A percentile compares a stretch with the other conserved stretches of the same genome.
Evolutionary conservation across 2,113 vertebrate species (phyloP).

Genomic region (Dipodomys ordii): DNA sequence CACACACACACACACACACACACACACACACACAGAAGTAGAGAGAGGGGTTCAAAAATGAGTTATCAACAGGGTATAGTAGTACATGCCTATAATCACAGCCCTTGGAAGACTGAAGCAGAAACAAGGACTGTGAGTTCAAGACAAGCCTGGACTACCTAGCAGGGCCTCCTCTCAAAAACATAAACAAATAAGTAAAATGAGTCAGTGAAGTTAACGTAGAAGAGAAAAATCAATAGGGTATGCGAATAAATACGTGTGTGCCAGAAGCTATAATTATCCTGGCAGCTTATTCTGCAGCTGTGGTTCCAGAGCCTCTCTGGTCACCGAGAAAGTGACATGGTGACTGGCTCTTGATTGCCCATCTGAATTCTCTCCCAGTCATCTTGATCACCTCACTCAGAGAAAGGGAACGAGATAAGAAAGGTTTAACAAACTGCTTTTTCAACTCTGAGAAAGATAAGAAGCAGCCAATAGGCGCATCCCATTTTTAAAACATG

Average conservation of each 20-base stretch:
- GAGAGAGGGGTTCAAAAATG: background rate
- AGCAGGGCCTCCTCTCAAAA: background rate
- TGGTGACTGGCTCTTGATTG: background rate
- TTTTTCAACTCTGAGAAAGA: background rate
- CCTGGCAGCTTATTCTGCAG: background rate
- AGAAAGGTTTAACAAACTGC: background rate
- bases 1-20: no score
- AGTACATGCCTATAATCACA: no score
- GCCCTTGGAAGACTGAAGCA: background rate
- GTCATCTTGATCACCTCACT: background rate
- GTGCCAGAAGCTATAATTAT: background rate
- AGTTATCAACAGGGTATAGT: background rate
- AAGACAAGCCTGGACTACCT: background rate
- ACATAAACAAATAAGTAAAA: background rate
- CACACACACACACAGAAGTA: no score
- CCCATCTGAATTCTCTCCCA: background rate
- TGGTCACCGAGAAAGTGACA: background rate
- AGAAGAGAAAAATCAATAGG: background rate
- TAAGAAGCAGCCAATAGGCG: background rate
- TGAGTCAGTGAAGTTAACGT: background rate
- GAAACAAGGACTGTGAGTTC: background rate
- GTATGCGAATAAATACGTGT: background rate
- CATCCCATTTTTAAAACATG: background rate
- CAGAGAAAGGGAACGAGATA: background rate
- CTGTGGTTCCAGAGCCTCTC: fast-evolving